Base-by-base conservation (phyloP, 2,888 invertebrate species). In the Rhamnusium bicolor region DNA sequence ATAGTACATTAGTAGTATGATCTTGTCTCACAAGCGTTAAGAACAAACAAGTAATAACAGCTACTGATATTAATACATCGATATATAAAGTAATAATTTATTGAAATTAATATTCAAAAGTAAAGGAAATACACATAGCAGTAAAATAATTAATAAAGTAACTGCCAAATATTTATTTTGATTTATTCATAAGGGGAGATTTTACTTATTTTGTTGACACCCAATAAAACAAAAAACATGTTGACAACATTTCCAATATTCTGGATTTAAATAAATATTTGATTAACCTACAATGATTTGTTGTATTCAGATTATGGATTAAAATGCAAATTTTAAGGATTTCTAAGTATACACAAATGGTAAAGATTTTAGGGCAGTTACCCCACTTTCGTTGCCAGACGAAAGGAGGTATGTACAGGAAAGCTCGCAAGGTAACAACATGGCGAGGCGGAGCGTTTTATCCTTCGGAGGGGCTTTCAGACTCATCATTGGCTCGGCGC, bases 391-490 rank as follows among this genome's bases (percentile, higher is more conserved):
- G 76, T 81, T 60, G 75, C 74, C 69, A 76, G 72, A 79, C 76
- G 75, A 79, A 83, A 80, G 79, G 80, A 81, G 82, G 81, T 77
- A 78, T 73, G 73, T 66, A 74, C 81, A 84, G 81, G 79, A 75
- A 76, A 79, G 74, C 81, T 79, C 81, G 78, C 80, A 83, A 85
- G 84, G 82, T 83, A 85, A 87, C 88, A 88, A 87, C 86, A 88
- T 88, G 87, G 87, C 87, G 86, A 84, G 88, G 88, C 87, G 88
- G 83, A 82, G 86, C 83, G 82, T 83, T 81, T 78, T 78, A 79
- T 80, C 78, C 79, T 81, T 79, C 85, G 85, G 86, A 86, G 86
- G 86, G 86, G 85, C 78, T 83, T 78, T 68, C 67, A 71, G 73
- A 61, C 54, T 77, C 77, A 75, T 75, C 81, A 88, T 88, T 88